Evolutionary conservation across 2,113 vertebrate species (phyloP).

Genomic region (Trogon melanurus): DNA sequence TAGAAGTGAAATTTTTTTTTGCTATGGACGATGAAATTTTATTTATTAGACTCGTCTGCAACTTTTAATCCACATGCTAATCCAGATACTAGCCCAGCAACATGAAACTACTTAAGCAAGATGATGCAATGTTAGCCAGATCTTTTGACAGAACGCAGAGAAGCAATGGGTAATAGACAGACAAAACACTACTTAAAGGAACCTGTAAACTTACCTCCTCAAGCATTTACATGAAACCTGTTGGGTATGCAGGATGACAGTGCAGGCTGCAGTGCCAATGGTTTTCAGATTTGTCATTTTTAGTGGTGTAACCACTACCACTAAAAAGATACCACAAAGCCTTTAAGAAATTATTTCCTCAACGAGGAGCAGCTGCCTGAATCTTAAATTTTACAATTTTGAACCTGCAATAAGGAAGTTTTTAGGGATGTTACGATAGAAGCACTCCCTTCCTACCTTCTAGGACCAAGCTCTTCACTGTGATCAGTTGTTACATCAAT

Average conservation of each 20-base stretch:
- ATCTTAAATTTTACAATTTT: background rate
- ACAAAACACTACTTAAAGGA: conserved; percentile 38
- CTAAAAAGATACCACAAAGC: background rate
- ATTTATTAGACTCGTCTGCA: background rate
- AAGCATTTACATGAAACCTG: conserved; percentile 3
- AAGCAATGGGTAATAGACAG: background rate
- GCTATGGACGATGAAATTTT: background rate
- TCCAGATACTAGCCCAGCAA: background rate
- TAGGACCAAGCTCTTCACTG: background rate
- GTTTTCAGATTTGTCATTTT: conserved; percentile 19
- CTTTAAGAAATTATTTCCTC: background rate
- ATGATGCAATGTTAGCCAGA: conserved; percentile 31
- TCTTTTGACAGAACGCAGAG: background rate
- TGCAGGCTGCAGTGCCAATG: background rate
- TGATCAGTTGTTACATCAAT: background rate
- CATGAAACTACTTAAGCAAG: conserved; percentile 5
- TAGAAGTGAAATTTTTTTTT: background rate
- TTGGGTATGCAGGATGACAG: background rate
- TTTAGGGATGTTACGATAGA: background rate
- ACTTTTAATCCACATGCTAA: background rate
- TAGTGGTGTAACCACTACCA: background rate
- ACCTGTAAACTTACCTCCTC: conserved; percentile 11
- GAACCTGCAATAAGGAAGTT: background rate
- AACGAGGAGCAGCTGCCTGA: background rate
- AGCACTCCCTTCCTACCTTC: background rate